Evolutionary conservation across 2,888 invertebrate genomes (phyloP).

Genomic region (Priocnemis perturbator): DNA sequence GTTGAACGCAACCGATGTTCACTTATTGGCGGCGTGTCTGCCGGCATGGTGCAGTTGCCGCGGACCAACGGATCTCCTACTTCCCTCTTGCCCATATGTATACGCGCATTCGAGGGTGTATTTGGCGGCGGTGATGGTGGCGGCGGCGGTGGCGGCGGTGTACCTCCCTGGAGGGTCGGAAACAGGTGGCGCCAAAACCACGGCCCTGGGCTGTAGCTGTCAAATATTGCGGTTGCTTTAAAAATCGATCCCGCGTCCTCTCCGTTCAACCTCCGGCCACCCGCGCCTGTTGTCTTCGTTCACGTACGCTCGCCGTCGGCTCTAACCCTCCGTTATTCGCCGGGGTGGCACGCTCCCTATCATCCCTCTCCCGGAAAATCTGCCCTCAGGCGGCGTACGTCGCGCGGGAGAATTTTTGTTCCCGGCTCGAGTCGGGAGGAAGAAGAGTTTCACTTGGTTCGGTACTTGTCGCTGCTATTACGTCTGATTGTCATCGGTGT

Average conservation of each 20-base stretch:
- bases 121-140: neutral
- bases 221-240: conserved; percentile 74
- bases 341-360: conserved; percentile 30
- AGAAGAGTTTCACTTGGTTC: too few species aligned
- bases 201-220: conserved; percentile 67
- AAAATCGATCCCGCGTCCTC: conserved; percentile 69
- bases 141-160: conserved; percentile 16
- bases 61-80: conserved; percentile 56
- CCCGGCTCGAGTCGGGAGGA: neutral
- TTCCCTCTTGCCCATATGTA: conserved; percentile 50
- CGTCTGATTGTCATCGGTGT: too few species aligned
- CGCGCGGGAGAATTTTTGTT: conserved; percentile 13
- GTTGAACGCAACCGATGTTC: conserved; percentile 73
- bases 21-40: conserved; percentile 75
- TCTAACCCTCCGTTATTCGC: conserved; percentile 26
- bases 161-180: conserved; percentile 52
- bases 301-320: neutral
- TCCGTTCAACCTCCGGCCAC: conserved; percentile 20
- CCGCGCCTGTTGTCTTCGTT: conserved; percentile 25
- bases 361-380: conserved; percentile 28
- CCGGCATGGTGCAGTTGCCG: conserved; percentile 71
- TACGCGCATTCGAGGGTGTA: conserved; percentile 34
- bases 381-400: conserved; percentile 2
- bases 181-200: conserved; percentile 73
- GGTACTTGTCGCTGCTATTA: too few species aligned